Evolutionary conservation across 2,113 vertebrate genomes (phyloP), one percentile per base, ranked within the genome.

Genomic region (Crotalus viridis): DNA sequence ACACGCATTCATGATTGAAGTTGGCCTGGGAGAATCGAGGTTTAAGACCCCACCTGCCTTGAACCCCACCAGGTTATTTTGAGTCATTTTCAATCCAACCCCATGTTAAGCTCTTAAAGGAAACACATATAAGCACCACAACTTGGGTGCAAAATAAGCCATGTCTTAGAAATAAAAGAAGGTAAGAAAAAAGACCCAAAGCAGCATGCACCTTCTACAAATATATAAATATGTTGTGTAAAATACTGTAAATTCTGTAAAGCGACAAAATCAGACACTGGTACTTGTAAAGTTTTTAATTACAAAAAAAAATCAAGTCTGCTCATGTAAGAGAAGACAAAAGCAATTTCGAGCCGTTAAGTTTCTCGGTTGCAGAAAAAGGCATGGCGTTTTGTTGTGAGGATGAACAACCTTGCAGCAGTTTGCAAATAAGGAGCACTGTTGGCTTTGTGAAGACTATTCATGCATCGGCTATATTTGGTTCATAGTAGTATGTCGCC

Each of bases 211-310:
- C 54, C 55, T 24, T 21, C 55, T 64, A 90, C 93, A 92, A 88
- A 94, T 95, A 93, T 51, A 95, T 21, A 7, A 21, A 9, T 81
- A 56, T 56, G 21, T 22, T 81, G 33, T 21, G 74, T 81, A 81
- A 81, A 81, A 43, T 81, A 81, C 1, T 51, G 0, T 7, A 81
- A 81, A 81, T 39, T 8, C 17, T 39, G 69, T 81, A 93, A 21
- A 96, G 95, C 92, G 93, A 95, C 89, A 96, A 95, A 55, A 94
- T 69, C 90, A 93, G 95, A 95, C 93, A 89, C 88, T 13, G 88
- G 95, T 94, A 93, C 92, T 93, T 95, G 95, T 94, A 95, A 55
- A 90, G 89, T 89, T 91, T 97, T 97, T 94, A 95, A 96, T 95
- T 89, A 94, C 90, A 94, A 94, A 91, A 94, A 48, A 52, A 43